These are phyloP conservation scores for Danio aesculapii DNA, from an alignment of 2,797 vertebrate species.

Conservation along the genomic window DNA sequence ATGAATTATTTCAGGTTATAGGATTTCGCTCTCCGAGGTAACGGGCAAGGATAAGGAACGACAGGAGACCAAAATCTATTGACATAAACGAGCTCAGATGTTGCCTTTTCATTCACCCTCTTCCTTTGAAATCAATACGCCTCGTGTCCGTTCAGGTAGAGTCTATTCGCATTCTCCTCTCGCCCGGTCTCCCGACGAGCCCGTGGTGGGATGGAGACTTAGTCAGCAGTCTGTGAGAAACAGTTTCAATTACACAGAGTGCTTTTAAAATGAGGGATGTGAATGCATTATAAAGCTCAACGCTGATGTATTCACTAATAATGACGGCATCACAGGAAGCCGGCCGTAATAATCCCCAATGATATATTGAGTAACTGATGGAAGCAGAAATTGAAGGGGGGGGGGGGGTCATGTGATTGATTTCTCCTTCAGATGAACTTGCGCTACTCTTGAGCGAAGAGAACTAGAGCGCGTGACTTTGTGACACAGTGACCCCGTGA, in stretches of 20 bases:
- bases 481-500: conserved; percentile 40
- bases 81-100: conserved; percentile 52
- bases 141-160: conserved; percentile 31
- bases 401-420: conserved; percentile 34
- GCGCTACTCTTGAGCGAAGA: conserved; percentile 13
- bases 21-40: conserved; percentile 20
- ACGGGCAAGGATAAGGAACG: conserved; percentile 34
- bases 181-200: conserved; percentile 20
- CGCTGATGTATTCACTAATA: conserved; percentile 62
- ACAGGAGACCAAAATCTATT: conserved; percentile 56
- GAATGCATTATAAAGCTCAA: conserved; percentile 60
- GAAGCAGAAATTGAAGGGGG: conserved; percentile 27
- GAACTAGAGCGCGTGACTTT: conserved; percentile 20
- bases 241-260: conserved; percentile 64
- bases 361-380: conserved; percentile 45
- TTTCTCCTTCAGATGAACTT: conserved; percentile 40
- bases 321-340: conserved; percentile 55
- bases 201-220: conserved; percentile 43
- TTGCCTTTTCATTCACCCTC: conserved; percentile 49
- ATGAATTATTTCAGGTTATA: conserved; percentile 24
- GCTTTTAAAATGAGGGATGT: conserved; percentile 62
- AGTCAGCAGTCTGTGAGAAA: conserved; percentile 60
- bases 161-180: conserved; percentile 53
- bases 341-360: conserved; percentile 54
- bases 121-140: conserved; percentile 54